Evolutionary conservation across 2,797 vertebrate genomes (phyloP).

Genomic region (Cynopterus sphinx): DNA sequence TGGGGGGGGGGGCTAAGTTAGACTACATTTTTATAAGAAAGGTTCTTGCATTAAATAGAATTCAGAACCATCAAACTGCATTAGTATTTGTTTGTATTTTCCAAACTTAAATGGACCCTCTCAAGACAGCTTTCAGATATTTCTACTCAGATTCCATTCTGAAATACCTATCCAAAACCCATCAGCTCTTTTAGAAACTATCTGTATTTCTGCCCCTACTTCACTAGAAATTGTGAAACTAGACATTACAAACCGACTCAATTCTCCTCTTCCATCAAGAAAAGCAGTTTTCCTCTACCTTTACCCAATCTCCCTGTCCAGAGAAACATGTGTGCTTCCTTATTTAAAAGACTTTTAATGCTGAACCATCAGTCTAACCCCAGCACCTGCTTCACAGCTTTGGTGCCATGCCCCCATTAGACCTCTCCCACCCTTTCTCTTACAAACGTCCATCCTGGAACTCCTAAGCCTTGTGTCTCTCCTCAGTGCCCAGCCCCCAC

Average conservation of each 20-base stretch:
- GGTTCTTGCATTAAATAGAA: not conserved
- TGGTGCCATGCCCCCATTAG: not conserved
- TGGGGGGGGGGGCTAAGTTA: not conserved
- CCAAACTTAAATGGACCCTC: not conserved
- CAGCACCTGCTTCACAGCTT: not conserved
- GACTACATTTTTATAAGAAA: not conserved
- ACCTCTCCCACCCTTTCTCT: not conserved
- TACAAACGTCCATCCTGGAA: not conserved
- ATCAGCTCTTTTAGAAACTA: not conserved
- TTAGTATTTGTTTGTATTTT: slow-evolving; percentile 23
- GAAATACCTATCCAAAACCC: not conserved
- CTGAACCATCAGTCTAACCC: not conserved
- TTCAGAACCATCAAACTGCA: not conserved
- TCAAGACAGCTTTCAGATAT: not conserved
- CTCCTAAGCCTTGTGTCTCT: not conserved
- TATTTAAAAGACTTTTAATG: not conserved
- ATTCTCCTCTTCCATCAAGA: not conserved
- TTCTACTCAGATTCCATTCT: not conserved
- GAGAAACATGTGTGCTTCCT: not conserved
- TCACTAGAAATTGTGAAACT: not conserved
- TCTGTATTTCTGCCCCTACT: not conserved
- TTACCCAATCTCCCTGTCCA: not conserved
- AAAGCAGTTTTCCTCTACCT: not conserved
- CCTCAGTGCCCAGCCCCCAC: not conserved
- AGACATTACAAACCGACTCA: not conserved